phyloP scores from a whole-genome alignment of 2,113 vertebrate species.

The Megatriorchis doriae region DNA sequence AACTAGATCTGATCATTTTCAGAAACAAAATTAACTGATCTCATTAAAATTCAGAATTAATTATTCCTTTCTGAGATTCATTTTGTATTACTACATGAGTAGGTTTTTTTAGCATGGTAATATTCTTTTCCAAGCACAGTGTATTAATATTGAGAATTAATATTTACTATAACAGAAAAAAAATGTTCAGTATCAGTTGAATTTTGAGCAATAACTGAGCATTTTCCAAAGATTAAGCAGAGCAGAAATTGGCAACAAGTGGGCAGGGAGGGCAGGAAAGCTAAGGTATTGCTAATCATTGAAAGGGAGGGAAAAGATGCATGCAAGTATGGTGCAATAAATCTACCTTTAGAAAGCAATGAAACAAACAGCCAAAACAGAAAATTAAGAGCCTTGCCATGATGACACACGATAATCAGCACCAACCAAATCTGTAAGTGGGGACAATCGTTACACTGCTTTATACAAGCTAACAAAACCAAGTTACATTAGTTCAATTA shows the following conservation, averaged over 20 bases:
- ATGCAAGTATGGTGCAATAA: not conserved
- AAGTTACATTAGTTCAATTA: not conserved
- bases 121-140: not conserved
- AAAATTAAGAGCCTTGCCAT: not conserved
- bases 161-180: not conserved
- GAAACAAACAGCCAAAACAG: not conserved
- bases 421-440: not conserved
- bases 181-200: not conserved
- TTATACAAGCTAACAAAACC: not conserved
- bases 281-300: not conserved
- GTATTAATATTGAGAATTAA: not conserved
- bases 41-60: not conserved
- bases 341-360: not conserved
- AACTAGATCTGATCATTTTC: not conserved
- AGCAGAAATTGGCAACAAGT: not conserved
- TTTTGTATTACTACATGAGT: not conserved
- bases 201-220: not conserved
- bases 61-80: not conserved
- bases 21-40: not conserved
- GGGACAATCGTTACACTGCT: not conserved
- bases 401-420: not conserved
- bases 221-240: not conserved
- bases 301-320: not conserved
- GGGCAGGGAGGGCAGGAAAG: not conserved
- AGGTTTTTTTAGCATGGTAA: not conserved